Conservation (phyloP, 2,797 vertebrate genomes). For the Platyrinchus mystaceus region DNA sequence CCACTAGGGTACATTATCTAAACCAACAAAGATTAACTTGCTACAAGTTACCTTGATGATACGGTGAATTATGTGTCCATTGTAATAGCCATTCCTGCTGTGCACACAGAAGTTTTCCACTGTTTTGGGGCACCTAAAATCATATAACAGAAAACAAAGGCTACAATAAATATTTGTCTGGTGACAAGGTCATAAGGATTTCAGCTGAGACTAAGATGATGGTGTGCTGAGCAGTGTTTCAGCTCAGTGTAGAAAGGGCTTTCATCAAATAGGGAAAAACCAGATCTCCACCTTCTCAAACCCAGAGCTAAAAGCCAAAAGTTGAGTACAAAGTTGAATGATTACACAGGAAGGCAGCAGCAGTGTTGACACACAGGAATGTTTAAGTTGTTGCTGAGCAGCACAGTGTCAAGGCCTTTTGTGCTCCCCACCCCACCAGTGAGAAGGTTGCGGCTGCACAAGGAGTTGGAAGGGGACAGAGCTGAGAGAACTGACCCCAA, state of each 20-base stretch:
- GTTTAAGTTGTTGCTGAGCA: not conserved
- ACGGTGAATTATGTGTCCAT: slow-evolving; percentile 93
- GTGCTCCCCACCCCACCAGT: not conserved
- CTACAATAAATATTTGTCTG: not conserved
- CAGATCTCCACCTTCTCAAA: not conserved
- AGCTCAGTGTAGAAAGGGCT: not conserved
- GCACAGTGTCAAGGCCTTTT: accelerated
- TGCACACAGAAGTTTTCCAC: slow-evolving; percentile 99
- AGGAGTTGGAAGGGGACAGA: not conserved
- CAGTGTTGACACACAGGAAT: accelerated
- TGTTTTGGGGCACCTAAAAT: slow-evolving; percentile 92
- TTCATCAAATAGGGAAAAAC: not conserved
- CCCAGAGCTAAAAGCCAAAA: not conserved
- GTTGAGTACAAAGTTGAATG: not conserved
- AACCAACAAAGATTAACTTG: not conserved
- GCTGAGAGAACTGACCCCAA: not conserved
- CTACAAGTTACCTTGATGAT: slow-evolving; percentile 89
- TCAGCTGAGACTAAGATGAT: not conserved
- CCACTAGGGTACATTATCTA: not conserved
- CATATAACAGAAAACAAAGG: not conserved
- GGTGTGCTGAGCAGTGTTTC: not conserved
- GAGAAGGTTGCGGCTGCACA: not conserved
- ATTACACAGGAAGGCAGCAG: not conserved
- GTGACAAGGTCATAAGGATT: not conserved
- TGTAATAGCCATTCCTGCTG: slow-evolving; percentile 97